Evolutionary conservation across 2,113 vertebrate species (phyloP), one percentile per base, ranked within the genome.

Genomic region (Strigops habroptila): DNA sequence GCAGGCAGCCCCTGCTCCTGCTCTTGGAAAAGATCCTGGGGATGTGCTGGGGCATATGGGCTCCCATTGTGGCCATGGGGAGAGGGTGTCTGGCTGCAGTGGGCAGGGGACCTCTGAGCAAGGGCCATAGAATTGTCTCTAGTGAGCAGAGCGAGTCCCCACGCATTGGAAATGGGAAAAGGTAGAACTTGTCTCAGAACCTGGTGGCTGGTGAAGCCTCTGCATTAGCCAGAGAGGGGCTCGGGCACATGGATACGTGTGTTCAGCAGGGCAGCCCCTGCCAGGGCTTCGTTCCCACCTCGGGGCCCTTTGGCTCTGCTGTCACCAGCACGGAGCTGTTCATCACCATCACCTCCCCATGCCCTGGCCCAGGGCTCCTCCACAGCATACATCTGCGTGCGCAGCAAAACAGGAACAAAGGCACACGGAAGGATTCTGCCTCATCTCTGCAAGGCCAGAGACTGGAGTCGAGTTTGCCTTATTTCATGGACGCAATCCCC

Each of bases 401-500:
- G 24, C n/a, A 9, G 86, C 48, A 5, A 0, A 11, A 14, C 63
- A 19, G 35, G 19, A 57, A 94, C 84, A 83, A 91, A 96, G 91
- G 82, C 74, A 0, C 43, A 0, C 15, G 1, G 2, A 4, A 63
- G 94, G 73, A 35, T 71, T 41, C 27, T 18, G 85, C 92, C 74
- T 46, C 4, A 71, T 21, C 65, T 75, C 79, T 7, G 84, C 84
- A 0, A 21, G 93, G 14, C 85, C 91, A 7, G 82, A 30, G 62
- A 18, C 49, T 10, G 67, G 33, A 93, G 86, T 23, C 62, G 95
- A 76, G 73, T 87, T 37, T 28, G 87, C 90, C 92, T 95, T 75
- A 70, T 96, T 96, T 84, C 74, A 65, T 79, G 8, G 94, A 43
- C 1, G 10, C 95, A 82, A 68, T 97, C 96, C 97, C 95, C 81